Conservation (phyloP, 2,888 invertebrate genomes). For the Mesoligia furuncula region DNA sequence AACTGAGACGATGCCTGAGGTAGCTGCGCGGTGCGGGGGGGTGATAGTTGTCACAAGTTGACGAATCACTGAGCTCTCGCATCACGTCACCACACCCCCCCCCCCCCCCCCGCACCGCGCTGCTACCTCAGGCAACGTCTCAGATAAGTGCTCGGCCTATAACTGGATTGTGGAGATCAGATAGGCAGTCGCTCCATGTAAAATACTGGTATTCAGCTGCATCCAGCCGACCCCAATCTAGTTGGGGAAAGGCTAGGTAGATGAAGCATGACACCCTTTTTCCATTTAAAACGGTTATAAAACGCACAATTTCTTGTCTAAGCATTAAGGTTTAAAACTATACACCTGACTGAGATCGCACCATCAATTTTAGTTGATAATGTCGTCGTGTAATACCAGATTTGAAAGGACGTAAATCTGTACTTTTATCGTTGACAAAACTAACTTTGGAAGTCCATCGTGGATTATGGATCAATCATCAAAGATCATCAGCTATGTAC, state of each 20-base stretch:
- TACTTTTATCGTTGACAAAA: not conserved
- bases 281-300: not conserved
- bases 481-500: not conserved
- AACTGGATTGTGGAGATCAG: too few species aligned
- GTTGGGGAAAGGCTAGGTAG: not conserved
- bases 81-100: too few species aligned
- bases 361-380: too few species aligned
- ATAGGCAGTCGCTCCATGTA: not conserved
- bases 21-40: too few species aligned
- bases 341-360: slow-evolving; percentile 18
- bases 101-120: too few species aligned
- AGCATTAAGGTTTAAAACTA: not conserved
- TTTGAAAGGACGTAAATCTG: not conserved
- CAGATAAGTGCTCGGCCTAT: too few species aligned
- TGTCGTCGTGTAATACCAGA: not conserved
- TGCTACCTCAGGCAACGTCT: too few species aligned
- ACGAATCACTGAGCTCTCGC: too few species aligned
- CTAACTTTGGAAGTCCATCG: not conserved
- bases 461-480: not conserved
- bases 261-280: not conserved
- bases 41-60: too few species aligned
- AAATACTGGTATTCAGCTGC: too few species aligned
- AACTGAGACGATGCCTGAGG: too few species aligned
- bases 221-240: too few species aligned
- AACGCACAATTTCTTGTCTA: not conserved